These are phyloP conservation scores for Paedocypris micromegethes DNA, from an alignment of 2,797 vertebrate species.

Conservation along the genomic window DNA sequence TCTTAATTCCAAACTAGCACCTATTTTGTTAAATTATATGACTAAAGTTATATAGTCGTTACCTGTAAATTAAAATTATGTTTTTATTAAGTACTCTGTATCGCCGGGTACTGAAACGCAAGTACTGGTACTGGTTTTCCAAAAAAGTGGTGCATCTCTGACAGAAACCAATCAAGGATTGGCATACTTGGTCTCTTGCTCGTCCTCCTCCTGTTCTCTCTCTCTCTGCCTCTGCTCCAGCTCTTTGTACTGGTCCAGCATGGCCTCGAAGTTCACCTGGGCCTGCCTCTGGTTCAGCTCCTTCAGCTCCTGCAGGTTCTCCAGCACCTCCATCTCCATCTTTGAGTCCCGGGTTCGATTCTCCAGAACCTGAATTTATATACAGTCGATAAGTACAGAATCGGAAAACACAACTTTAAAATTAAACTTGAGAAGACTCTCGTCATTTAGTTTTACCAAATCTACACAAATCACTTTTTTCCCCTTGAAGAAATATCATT, in stretches of 20 bases:
- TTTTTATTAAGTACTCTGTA: too few relatives aligned
- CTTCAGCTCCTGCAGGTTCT: slow-evolving; percentile 95
- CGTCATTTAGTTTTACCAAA: too few relatives aligned
- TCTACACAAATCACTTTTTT: too few relatives aligned
- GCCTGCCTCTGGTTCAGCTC: slow-evolving; percentile 96
- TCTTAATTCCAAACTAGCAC: too few relatives aligned
- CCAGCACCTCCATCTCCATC: slow-evolving; percentile 95
- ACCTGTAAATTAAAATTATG: too few relatives aligned
- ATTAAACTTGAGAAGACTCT: too few relatives aligned
- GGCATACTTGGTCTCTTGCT: slow-evolving; percentile 81
- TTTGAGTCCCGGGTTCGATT: slow-evolving; percentile 96
- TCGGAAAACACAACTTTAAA: too few relatives aligned
- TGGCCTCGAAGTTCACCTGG: slow-evolving; percentile 88
- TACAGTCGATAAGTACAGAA: background rate
- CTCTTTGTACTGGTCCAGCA: slow-evolving; percentile 82
- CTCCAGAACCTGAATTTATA: slow-evolving; percentile 79
- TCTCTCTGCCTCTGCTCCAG: slow-evolving; percentile 71
- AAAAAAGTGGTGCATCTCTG: background rate
- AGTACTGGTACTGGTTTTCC: too few relatives aligned
- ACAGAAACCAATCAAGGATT: background rate
- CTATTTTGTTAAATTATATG: too few relatives aligned
- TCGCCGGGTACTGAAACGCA: too few relatives aligned
- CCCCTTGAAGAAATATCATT: too few relatives aligned
- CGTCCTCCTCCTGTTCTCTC: slow-evolving; percentile 83
- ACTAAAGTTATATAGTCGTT: too few relatives aligned